Evolutionary conservation across 1,140 invertebrate genomes (phyloP).

Genomic region (Chlorops oryzae): DNA sequence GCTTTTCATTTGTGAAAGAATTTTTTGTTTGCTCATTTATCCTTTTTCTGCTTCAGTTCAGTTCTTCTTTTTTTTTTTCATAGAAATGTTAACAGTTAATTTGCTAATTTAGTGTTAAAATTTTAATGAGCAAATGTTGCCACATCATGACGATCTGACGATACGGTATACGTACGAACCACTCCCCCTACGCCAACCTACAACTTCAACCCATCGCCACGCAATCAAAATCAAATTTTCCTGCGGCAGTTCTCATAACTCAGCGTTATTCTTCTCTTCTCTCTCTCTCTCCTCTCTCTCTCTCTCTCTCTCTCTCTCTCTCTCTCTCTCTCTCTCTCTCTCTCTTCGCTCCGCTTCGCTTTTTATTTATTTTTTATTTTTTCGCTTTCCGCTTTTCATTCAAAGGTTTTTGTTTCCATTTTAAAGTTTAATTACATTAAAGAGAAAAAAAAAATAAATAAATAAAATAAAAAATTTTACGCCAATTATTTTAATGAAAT

Average conservation of each 20-base stretch:
- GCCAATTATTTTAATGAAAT: not conserved
- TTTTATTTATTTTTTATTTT: not conserved
- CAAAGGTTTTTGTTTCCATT: not conserved
- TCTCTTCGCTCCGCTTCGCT: not conserved
- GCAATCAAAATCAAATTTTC: no score
- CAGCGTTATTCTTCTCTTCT: no score
- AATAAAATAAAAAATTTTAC: not conserved
- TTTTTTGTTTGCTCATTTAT: no score
- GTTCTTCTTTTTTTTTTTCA: no score
- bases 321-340: not conserved
- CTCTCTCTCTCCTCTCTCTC: no score
- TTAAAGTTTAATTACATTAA: not conserved
- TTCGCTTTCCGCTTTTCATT: not conserved
- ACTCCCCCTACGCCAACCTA: no score
- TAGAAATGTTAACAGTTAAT: constrained; percentile 16
- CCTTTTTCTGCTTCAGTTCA: no score
- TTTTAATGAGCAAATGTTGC: constrained; percentile 11
- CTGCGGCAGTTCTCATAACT: no score
- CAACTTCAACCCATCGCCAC: no score
- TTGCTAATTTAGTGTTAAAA: constrained; percentile 17
- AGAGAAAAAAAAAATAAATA: not conserved
- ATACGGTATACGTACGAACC: no score
- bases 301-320: not conserved
- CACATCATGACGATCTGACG: no score
- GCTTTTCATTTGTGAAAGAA: no score